Evolutionary conservation across 1,140 invertebrate genomes (phyloP).

Genomic region (Drosophila orena): DNA sequence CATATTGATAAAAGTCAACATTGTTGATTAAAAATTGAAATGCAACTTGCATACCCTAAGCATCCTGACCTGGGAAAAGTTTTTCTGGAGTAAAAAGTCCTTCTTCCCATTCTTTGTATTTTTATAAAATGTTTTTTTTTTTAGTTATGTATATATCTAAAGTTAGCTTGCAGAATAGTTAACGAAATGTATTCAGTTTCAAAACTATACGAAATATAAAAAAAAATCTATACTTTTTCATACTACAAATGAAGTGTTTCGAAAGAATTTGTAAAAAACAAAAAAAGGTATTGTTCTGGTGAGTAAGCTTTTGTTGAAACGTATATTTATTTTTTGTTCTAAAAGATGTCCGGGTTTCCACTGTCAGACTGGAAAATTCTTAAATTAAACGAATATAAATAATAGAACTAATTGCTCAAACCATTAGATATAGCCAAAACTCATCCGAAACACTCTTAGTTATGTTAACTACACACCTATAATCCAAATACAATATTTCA

Average conservation of each 20-base stretch:
- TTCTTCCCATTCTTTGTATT: conserved; percentile 9
- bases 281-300: not conserved
- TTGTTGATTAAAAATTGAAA: conserved; percentile 11
- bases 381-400: not conserved
- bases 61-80: conserved; percentile 24
- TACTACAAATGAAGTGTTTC: conserved; percentile 1
- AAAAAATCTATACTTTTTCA: not conserved
- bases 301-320: not conserved
- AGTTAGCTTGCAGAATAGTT: not conserved
- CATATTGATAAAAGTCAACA: conserved; percentile 5
- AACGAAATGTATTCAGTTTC: not conserved
- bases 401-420: not conserved
- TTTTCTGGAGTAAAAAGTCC: conserved; percentile 6
- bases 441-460: not conserved
- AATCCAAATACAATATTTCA: not conserved
- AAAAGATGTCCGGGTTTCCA: too few relatives aligned
- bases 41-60: conserved; percentile 37
- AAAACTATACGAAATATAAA: not conserved
- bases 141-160: not conserved
- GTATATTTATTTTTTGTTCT: not conserved
- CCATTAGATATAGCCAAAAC: not conserved
- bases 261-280: not conserved
- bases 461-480: not conserved
- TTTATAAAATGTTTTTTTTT: conserved; percentile 5
- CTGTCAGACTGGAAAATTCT: not conserved